A percentile compares a stretch with the other conserved stretches of the same genome.
Evolutionary conservation across 30 jellyfish, hydroid and myxozoan genomes (phyloP).

Genomic region (Aurelia aurita): DNA sequence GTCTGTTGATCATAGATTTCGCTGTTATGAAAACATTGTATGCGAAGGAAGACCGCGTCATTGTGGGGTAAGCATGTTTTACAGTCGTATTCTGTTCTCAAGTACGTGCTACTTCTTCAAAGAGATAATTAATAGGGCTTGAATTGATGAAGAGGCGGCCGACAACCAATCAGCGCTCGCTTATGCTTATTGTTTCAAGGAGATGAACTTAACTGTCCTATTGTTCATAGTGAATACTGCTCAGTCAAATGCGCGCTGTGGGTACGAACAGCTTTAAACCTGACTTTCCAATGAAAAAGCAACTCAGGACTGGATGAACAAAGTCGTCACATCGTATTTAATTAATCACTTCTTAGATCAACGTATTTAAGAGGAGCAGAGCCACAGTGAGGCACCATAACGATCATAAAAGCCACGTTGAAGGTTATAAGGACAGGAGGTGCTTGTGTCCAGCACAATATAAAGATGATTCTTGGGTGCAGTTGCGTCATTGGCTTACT

Average conservation of each 20-base stretch:
- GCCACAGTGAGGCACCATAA: conserved; percentile 5
- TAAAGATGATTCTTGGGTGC: conserved; percentile 39
- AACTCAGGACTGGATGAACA: conserved; percentile 39
- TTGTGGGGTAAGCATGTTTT: conserved; percentile 67
- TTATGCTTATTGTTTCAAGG: conserved; percentile 46
- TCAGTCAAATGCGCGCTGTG: conserved; percentile 65
- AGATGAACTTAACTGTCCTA: conserved; percentile 58
- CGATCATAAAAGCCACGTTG: conserved; percentile 2
- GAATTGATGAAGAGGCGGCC: conserved; percentile 80
- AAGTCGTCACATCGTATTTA: conserved; percentile 37
- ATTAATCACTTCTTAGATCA: conserved; percentile 23
- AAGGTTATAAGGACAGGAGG: conserved; percentile 5
- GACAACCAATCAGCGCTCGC: conserved; percentile 75
- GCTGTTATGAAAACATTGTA: conserved; percentile 55
- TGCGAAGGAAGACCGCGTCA: conserved; percentile 65
- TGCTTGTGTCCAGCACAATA: conserved; percentile 13
- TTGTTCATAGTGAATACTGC: conserved; percentile 51
- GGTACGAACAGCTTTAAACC: conserved; percentile 70
- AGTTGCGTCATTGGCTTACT: conserved; percentile 28
- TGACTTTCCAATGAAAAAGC: conserved; percentile 49
- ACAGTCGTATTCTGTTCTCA: conserved; percentile 72
- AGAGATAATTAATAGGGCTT: conserved; percentile 55
- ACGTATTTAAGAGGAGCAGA: conserved; percentile 3
- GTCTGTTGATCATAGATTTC: conserved; percentile 27
- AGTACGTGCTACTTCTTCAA: conserved; percentile 66